Conservation (phyloP, 2,888 invertebrate genomes). For the Coronaproctus castanopsis region DNA sequence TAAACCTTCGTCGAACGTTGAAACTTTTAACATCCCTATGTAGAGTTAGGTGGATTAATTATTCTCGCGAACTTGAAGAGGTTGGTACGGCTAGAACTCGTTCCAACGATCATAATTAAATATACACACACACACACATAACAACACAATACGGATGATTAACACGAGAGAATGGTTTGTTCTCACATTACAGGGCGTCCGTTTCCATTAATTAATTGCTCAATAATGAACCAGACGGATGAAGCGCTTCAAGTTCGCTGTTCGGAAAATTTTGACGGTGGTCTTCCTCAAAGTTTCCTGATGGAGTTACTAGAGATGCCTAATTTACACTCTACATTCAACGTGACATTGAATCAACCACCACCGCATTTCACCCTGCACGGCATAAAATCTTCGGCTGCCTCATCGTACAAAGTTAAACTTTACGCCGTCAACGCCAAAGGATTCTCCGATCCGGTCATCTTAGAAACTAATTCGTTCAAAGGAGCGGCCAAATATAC, state of each 20-base stretch:
- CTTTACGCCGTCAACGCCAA: slow-evolving; percentile 72
- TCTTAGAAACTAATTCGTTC: slow-evolving; percentile 64
- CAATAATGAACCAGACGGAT: slow-evolving; percentile 63
- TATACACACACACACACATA: no score
- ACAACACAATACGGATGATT: no score
- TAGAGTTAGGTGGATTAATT: no score
- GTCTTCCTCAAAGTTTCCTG: slow-evolving; percentile 66
- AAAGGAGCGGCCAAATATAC: slow-evolving; percentile 72
- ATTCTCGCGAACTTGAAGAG: no score
- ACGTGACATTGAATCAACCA: slow-evolving; percentile 39
- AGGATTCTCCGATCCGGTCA: slow-evolving; percentile 61
- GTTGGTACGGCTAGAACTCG: no score
- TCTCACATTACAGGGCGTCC: slow-evolving; percentile 46
- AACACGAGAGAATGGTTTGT: no score
- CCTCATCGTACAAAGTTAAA: slow-evolving; percentile 54
- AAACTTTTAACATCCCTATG: no score
- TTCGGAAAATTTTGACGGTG: slow-evolving; percentile 70
- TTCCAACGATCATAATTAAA: no score
- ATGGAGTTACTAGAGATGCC: slow-evolving; percentile 59
- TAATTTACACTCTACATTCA: slow-evolving; percentile 36
- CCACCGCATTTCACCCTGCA: slow-evolving; percentile 47
- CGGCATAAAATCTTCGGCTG: slow-evolving; percentile 44
- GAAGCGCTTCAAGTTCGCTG: slow-evolving; percentile 70
- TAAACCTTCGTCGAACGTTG: no score
- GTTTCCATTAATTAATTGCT: slow-evolving; percentile 68